Evolutionary conservation across 2,888 invertebrate species (phyloP).

Genomic region (Cheilosia scutellata): DNA sequence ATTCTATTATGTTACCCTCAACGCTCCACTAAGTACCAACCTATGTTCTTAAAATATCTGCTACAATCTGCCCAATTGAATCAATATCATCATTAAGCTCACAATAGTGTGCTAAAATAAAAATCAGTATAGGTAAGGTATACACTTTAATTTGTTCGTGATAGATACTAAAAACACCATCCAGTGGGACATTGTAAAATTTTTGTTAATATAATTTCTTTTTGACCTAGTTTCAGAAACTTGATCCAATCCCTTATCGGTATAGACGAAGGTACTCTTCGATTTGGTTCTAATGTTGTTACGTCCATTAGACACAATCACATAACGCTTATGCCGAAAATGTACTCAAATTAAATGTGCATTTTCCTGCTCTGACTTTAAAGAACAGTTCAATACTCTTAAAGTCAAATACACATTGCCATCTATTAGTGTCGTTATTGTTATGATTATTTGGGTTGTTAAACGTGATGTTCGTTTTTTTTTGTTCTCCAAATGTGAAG

Average conservation of each 20-base stretch:
- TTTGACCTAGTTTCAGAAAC: constrained; percentile 4
- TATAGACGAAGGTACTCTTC: neutral
- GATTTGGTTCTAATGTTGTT: constrained; percentile 7
- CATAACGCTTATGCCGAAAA: constrained; percentile 34
- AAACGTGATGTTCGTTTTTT: constrained; percentile 41
- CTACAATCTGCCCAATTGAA: too few species aligned
- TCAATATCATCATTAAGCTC: too few species aligned
- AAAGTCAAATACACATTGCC: constrained; percentile 59
- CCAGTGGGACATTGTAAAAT: neutral
- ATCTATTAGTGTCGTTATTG: constrained; percentile 63
- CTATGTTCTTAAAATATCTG: too few species aligned
- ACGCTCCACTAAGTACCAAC: too few species aligned
- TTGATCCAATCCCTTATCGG: neutral
- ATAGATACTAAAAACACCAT: too few species aligned
- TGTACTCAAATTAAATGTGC: constrained; percentile 41
- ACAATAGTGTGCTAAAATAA: too few species aligned
- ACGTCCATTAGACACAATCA: constrained; percentile 35
- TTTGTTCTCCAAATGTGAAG: neutral
- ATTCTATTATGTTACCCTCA: too few species aligned
- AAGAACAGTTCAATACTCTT: constrained; percentile 32
- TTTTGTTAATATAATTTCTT: constrained; percentile 3
- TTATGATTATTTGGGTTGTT: constrained; percentile 63
- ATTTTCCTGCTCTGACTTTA: neutral
- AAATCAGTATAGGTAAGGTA: too few species aligned
- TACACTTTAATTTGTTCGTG: too few species aligned